Conservation (phyloP, 53 echinoderm and acorn worm genomes). For the Apostichopus leukothele region DNA sequence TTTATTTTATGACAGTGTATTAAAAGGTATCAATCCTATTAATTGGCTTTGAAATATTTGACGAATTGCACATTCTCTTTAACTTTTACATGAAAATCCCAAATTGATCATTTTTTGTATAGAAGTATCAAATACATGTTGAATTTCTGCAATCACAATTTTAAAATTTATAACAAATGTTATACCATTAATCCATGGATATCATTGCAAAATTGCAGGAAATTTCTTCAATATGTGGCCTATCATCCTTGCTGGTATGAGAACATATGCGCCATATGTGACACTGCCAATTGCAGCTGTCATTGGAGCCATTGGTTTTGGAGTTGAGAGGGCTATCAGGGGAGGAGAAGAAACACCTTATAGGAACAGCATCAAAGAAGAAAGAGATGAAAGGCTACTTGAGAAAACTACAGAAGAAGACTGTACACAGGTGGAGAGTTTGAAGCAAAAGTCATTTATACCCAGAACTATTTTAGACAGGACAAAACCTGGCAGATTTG, state of each 20-base stretch:
- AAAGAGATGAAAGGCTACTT: constrained; percentile 82
- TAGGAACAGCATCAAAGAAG: constrained; percentile 71
- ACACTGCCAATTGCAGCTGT: constrained; percentile 85
- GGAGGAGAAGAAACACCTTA: constrained; percentile 57
- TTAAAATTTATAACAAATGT: too few relatives aligned
- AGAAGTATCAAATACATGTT: too few relatives aligned
- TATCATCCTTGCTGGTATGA: constrained; percentile 75
- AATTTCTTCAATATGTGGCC: constrained; percentile 73
- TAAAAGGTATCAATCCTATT: too few relatives aligned
- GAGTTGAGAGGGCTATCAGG: constrained; percentile 73
- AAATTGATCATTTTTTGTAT: too few relatives aligned
- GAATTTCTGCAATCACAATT: too few relatives aligned
- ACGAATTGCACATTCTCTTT: too few relatives aligned
- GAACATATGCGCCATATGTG: constrained; percentile 90
- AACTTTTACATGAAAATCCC: too few relatives aligned
- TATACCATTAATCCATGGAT: too few relatives aligned
- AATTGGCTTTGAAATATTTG: too few relatives aligned
- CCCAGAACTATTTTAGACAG: constrained; percentile 76
- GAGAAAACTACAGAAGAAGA: constrained; percentile 63
- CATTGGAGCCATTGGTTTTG: constrained; percentile 86
- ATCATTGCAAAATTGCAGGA: background rate
- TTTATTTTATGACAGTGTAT: too few relatives aligned
- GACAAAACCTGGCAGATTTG: constrained; percentile 54
- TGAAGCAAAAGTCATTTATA: constrained; percentile 83
- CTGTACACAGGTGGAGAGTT: constrained; percentile 78